Evolutionary conservation across 2,113 vertebrate genomes (phyloP), one percentile per base, ranked within the genome.

Genomic region (Oxyruncus cristatus): DNA sequence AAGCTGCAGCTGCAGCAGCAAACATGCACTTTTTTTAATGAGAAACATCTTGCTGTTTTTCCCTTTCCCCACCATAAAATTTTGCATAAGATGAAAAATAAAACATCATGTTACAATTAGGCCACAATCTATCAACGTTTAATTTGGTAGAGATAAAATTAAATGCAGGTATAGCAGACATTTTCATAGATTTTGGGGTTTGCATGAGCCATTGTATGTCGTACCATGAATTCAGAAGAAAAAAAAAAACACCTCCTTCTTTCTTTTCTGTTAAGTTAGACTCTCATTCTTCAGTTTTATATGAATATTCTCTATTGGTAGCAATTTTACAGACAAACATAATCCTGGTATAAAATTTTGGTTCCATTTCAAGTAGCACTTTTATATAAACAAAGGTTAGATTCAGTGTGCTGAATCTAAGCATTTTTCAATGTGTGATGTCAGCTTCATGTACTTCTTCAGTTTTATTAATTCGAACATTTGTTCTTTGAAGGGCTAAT

Each of bases 1-100:
- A 90, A 82, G 62, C 88, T 97, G 97, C 96, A 97, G 96, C 92
- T 97, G 97, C 81, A 92, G 85, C 55, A 90, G 92, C 28, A 92
- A 94, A 81, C 67, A 85, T 75, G 32, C n/a, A 71, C 86, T 91
- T 94, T 53, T 50, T 85, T 27, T 3, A 95, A 96, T 85, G 76
- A 95, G 62, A 95, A 96, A 95, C 92, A 96, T 95, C 83, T 97
- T 96, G 86, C 46, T 93, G 41, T 72, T 94, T 94, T 88, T 89
- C 27, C 41, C 52, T 42, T 93, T 94, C 76, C 28, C n/a, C 21
- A 11, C 65, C 61, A 59, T 75, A 92, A 93, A 92, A 86, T 73
- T 71, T n/a, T 72, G 68, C 22, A 28, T 59, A 66, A 74, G 49
- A 74, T n/a, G 41, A 93, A 90, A 81, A 96, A 55, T 61, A 74